Evolutionary conservation across 2,797 vertebrate genomes (phyloP).

Genomic region (Pelochelys cantorii): DNA sequence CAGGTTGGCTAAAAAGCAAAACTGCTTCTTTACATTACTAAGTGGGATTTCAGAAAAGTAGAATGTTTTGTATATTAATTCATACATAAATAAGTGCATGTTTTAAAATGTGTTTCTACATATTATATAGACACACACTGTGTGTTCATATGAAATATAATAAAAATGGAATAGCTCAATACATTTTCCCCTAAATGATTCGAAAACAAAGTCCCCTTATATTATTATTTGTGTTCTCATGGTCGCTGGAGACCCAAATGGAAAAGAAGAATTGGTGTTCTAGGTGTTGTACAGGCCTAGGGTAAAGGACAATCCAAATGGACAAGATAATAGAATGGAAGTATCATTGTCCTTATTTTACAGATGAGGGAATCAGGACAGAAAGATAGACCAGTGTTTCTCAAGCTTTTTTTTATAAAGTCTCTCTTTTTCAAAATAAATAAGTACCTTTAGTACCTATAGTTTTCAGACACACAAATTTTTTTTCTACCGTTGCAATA

Average conservation of each 20-base stretch:
- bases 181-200: not conserved
- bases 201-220: not conserved
- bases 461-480: too few relatives aligned
- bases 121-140: not conserved
- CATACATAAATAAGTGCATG: too few relatives aligned
- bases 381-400: not conserved
- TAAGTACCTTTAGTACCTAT: too few relatives aligned
- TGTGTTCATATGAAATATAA: too few relatives aligned
- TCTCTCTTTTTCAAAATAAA: too few relatives aligned
- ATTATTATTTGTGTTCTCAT: not conserved
- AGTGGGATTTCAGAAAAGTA: not conserved
- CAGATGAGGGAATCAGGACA: not conserved
- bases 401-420: too few relatives aligned
- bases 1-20: not conserved
- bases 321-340: not conserved
- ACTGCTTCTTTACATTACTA: not conserved
- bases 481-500: too few relatives aligned
- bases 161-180: too few relatives aligned
- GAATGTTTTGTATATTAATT: too few relatives aligned
- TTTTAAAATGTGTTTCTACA: too few relatives aligned
- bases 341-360: not conserved
- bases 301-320: not conserved
- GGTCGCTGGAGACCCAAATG: not conserved
- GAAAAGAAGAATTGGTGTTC: not conserved
- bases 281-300: not conserved